These are phyloP conservation scores for Octodon degus DNA, from an alignment of 2,113 vertebrate genomes.

Conservation along the genomic window DNA sequence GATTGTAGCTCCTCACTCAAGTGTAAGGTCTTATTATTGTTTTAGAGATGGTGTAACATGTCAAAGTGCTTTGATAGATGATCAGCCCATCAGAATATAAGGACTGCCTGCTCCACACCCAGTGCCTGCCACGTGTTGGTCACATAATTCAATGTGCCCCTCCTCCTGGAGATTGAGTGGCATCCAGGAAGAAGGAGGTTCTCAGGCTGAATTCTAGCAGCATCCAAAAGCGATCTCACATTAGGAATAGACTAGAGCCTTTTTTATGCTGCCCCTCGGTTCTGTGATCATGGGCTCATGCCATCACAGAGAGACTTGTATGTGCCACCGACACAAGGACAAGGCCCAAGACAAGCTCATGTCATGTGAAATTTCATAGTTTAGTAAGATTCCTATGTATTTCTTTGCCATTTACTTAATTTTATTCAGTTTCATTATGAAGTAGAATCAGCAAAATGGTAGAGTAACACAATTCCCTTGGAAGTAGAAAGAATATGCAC, in stretches of 20 bases:
- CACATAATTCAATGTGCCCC: not conserved
- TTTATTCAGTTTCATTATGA: not conserved
- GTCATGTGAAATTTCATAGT: not conserved
- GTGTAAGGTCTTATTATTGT: not conserved
- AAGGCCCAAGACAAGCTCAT: not conserved
- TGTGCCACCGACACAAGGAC: not conserved
- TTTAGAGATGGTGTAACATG: not conserved
- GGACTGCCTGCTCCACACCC: not conserved
- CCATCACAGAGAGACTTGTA: conserved; percentile 24
- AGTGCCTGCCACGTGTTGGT: not conserved
- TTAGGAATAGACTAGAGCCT: conserved; percentile 10
- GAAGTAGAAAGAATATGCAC: not conserved
- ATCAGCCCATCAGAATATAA: not conserved
- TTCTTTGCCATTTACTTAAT: not conserved
- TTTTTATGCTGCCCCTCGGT: not conserved
- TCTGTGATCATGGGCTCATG: not conserved
- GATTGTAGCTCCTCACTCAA: not conserved
- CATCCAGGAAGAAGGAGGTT: not conserved
- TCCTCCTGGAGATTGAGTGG: not conserved
- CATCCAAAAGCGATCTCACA: not conserved
- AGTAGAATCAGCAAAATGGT: not conserved
- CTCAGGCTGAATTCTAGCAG: not conserved
- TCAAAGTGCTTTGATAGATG: not conserved
- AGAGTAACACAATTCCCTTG: not conserved
- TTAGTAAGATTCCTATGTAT: not conserved